These are phyloP conservation scores for Megaptera novaeangliae DNA, from an alignment of 2,113 vertebrate species.

Conservation along the genomic window DNA sequence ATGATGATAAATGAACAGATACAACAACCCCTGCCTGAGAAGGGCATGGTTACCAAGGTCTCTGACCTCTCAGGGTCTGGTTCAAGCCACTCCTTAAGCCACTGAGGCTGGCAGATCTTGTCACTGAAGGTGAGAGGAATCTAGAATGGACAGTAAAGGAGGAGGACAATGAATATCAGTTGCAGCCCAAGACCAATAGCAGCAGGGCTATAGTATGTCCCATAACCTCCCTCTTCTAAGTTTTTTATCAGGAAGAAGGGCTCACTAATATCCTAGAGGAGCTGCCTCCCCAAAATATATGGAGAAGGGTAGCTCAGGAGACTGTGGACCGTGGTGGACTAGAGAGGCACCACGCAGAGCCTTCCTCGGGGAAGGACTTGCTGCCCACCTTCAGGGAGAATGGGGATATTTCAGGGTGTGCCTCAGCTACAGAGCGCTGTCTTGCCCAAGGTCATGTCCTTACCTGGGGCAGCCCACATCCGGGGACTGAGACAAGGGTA, in stretches of 20 bases:
- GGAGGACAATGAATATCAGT: background rate
- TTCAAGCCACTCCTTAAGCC: background rate
- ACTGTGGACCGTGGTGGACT: background rate
- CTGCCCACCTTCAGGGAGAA: background rate
- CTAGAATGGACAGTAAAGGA: background rate
- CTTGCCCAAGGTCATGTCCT: background rate
- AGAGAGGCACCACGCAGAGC: background rate
- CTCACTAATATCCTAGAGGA: background rate
- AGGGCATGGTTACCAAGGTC: background rate
- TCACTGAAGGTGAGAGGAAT: background rate
- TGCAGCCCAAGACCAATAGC: background rate
- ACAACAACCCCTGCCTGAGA: background rate
- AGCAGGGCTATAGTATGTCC: too few species aligned
- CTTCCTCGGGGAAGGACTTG: background rate
- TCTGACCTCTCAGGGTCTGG: background rate
- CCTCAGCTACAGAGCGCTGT: background rate
- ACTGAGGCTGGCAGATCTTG: background rate
- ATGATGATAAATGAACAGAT: background rate
- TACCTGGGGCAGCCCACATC: background rate
- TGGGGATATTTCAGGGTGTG: background rate
- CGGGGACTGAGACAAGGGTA: background rate
- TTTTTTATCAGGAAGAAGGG: background rate
- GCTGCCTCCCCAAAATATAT: background rate
- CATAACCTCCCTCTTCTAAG: background rate
- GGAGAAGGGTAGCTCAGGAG: background rate